Percentiles rank a stretch among this genome's conserved stretches.
Evolutionary conservation across 2,113 vertebrate genomes (phyloP).

Genomic region (Gadus macrocephalus): DNA sequence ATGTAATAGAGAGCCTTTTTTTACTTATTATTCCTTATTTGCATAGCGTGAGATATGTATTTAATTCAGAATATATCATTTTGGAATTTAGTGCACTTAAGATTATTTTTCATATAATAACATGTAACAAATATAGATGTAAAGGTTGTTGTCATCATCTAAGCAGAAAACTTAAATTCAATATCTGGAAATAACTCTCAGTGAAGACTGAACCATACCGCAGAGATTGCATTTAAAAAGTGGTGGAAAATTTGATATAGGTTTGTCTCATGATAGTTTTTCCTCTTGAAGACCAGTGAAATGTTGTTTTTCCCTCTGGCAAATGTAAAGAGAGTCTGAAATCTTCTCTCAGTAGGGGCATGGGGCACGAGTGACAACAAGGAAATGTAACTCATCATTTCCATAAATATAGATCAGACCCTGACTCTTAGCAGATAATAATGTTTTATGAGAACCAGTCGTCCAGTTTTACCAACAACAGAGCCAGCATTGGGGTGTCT

Average conservation of each 20-base stretch:
- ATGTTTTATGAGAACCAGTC: conserved; percentile 74
- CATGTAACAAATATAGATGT: too few relatives aligned
- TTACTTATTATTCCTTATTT: too few relatives aligned
- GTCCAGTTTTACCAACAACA: conserved; percentile 50
- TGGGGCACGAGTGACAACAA: conserved; percentile 50
- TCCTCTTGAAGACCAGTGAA: background rate
- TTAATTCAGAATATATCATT: too few relatives aligned
- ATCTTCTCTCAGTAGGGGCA: conserved; percentile 46
- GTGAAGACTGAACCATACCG: conserved; percentile 18
- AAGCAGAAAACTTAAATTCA: background rate
- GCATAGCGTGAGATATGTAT: too few relatives aligned
- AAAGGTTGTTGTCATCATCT: too few relatives aligned
- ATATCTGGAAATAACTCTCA: conserved; percentile 25
- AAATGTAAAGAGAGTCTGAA: conserved; percentile 31
- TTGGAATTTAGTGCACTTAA: too few relatives aligned
- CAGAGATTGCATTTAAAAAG: conserved; percentile 37
- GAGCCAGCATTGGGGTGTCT: conserved; percentile 60
- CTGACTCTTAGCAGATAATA: conserved; percentile 74
- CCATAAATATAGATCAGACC: conserved; percentile 62
- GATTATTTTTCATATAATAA: too few relatives aligned
- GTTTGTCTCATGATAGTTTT: conserved; percentile 19
- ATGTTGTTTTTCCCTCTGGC: conserved; percentile 20
- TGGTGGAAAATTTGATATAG: conserved; percentile 29
- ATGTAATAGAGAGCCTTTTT: background rate
- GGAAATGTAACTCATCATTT: conserved; percentile 75